These are phyloP conservation scores for Oreochromis tanganicae DNA, from an alignment of 2,113 vertebrate genomes.

Conservation along the genomic window DNA sequence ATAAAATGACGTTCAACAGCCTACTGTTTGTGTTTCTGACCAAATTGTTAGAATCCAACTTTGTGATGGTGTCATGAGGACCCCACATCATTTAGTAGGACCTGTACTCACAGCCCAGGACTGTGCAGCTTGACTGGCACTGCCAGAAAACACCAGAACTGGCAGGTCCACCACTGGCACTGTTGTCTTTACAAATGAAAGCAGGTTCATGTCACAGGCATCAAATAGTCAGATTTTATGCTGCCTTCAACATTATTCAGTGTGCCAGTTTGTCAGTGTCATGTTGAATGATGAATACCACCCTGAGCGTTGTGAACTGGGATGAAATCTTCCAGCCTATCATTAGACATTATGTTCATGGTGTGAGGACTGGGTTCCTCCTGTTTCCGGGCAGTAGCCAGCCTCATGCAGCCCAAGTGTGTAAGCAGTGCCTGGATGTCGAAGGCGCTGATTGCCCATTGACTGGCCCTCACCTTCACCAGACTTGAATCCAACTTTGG, in stretches of 20 bases:
- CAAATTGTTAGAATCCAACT: not conserved
- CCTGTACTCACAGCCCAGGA: not conserved
- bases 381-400: not conserved
- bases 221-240: not conserved
- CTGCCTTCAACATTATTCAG: not conserved
- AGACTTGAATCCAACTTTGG: not conserved
- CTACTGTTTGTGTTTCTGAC: rapidly evolving
- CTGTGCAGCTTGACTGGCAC: not conserved
- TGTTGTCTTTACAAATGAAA: not conserved
- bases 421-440: not conserved
- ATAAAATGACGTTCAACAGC: not conserved
- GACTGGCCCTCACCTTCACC: not conserved
- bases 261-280: not conserved
- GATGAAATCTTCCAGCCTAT: not conserved
- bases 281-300: not conserved
- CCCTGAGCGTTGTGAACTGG: not conserved
- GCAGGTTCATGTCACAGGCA: not conserved
- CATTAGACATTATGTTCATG: not conserved
- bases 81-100: not conserved
- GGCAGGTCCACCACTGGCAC: not conserved
- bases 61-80: not conserved
- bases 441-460: not conserved
- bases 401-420: not conserved
- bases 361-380: not conserved
- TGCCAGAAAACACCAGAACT: not conserved